Evolutionary conservation across 2,888 invertebrate species (phyloP), one percentile per base, ranked within the genome.

Genomic region (Pristionchus arcanus): DNA sequence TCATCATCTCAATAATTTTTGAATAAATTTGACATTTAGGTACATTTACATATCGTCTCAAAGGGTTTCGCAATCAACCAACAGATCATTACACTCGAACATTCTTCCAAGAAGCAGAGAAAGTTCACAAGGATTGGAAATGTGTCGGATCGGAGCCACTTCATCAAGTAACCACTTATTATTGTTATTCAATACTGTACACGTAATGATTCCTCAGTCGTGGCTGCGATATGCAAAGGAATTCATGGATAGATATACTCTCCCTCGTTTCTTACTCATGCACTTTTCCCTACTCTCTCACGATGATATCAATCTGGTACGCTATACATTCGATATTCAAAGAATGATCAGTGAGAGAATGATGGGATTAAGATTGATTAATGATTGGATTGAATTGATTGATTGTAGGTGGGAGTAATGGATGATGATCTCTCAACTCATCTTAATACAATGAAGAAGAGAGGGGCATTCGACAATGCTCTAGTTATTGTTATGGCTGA

Each of bases 221-320:
- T 94, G 93, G 94, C 91, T 93, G 55, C 91, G 92, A 28, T 96
- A 95, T 94, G 92, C 96, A 0, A 96, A 96, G 92, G 96, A 96
- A 81, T 96, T 97, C 91, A 96, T 96, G 93, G 95, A 96, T 16
- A 96, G 96, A 55, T 97, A 97, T 94, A 19, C 96, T 83, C 96
- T 96, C 87, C 97, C 97, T 0, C 97, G 97, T 93, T 98, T 98
- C 95, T 96, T 97, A 19, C 97, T 98, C 95, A 97, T 97, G 19
- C 98, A 98, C 34, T 97, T 98, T 94, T 97, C 97, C 0, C 98
- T 98, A 93, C 96, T 98, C 34, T 97, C 97, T 0, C 98, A 98
- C 94, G 97, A 98, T 93, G 97, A 97, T 86, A 97, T 97, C 94
- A 97, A 97, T 95, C 21, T 88, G 77, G 88, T 88, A 21, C 15